A percentile compares a stretch with the other conserved stretches of the same genome.
Evolutionary conservation across 2,113 vertebrate genomes (phyloP).

Genomic region (Craseonycteris thonglongyai): DNA sequence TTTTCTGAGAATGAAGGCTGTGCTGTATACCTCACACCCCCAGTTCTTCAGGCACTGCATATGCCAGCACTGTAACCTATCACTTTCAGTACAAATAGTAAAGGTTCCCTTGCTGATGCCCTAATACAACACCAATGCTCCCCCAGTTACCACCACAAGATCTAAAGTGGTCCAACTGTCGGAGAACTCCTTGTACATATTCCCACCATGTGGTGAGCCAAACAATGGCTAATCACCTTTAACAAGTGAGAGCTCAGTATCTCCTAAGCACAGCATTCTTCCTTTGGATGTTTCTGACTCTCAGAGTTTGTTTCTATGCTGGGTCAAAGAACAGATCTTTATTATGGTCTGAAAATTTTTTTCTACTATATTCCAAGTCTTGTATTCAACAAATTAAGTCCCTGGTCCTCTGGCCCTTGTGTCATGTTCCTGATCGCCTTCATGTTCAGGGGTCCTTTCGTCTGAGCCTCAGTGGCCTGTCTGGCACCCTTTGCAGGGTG

Average conservation of each 20-base stretch:
- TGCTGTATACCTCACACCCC: fast-evolving
- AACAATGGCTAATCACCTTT: neutral
- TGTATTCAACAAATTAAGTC: neutral
- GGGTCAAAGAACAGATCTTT: neutral
- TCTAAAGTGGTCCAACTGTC: neutral
- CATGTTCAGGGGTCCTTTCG: neutral
- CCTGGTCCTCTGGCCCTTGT: neutral
- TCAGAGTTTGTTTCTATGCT: neutral
- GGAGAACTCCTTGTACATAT: neutral
- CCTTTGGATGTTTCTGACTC: neutral
- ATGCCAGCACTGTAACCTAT: too few relatives aligned
- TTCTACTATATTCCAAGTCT: neutral
- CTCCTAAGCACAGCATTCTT: neutral
- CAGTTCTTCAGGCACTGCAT: neutral
- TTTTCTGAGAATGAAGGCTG: neutral
- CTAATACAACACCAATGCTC: too few relatives aligned
- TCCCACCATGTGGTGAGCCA: neutral
- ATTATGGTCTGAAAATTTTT: neutral
- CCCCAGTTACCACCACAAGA: too few relatives aligned
- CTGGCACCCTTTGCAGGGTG: neutral
- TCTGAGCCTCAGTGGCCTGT: neutral
- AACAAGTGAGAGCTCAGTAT: neutral
- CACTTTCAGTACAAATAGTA: neutral
- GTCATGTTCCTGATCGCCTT: neutral
- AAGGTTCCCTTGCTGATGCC: neutral